These are phyloP conservation scores for Morpho helenor DNA, from an alignment of 2,888 invertebrate genomes.

Conservation along the genomic window DNA sequence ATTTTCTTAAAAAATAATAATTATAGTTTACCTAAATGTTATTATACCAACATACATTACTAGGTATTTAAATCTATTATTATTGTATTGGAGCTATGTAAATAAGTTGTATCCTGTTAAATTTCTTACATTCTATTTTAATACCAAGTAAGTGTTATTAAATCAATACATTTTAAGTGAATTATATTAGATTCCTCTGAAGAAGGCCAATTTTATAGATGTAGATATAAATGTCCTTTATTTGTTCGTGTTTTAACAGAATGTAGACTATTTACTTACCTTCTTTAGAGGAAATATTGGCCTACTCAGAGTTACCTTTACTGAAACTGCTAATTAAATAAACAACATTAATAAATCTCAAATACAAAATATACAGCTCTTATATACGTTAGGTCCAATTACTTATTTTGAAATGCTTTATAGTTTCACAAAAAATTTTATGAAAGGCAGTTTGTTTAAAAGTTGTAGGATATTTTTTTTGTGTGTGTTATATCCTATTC, in stretches of 20 bases:
- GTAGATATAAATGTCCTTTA: constrained; percentile 26
- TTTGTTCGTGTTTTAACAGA: constrained; percentile 18
- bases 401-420: no score
- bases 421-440: no score
- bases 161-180: constrained; percentile 70
- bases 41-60: constrained; percentile 1
- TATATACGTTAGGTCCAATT: no score
- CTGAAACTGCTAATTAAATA: constrained; percentile 15
- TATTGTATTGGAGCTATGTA: constrained; percentile 50
- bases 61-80: constrained; percentile 20
- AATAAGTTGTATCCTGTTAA: constrained; percentile 77
- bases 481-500: neutral
- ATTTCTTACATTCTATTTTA: constrained; percentile 78
- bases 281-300: constrained; percentile 41
- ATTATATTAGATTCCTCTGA: constrained; percentile 48
- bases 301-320: constrained; percentile 30
- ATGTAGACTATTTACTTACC: constrained; percentile 16
- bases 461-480: neutral
- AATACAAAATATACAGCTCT: neutral
- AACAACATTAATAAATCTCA: constrained; percentile 12
- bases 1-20: constrained; percentile 2
- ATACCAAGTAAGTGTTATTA: constrained; percentile 73
- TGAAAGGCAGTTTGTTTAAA: no score
- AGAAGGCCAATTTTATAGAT: constrained; percentile 31
- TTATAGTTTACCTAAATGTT: constrained; percentile 4